Base-by-base conservation (phyloP, 1,140 invertebrate genomes). In the Drosophila ananassae region DNA sequence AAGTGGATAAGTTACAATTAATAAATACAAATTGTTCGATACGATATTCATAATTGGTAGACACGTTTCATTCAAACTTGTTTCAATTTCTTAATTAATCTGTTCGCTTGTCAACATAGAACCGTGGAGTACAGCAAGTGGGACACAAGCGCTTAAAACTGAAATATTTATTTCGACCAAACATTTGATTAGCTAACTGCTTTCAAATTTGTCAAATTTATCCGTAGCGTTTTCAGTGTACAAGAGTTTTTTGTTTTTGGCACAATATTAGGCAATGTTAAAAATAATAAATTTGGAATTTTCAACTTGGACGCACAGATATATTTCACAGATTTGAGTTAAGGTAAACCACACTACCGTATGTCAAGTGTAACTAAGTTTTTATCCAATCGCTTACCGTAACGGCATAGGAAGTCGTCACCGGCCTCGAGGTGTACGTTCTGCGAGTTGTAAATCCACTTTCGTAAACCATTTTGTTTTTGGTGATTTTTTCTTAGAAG, bases 391-490 rank as follows among this genome's bases (percentile, higher is more conserved):
- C 57, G 94, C 95, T 96, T 94, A 96, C 96, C 95, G 96, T 95
- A 73, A 96, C 93, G 91, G 94, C 94, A 92, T 96, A 96, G 89
- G 96, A 96, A 85, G 94, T 95, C 80, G 94, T 93, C 77, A 93
- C 93, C 63, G 95, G 95, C 91, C 95, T 93, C 87, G 95, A 93
- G 57, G 92, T 90, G 92, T 96, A 96, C 54, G 96, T 96, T 93
- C 96, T 95, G 93, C 96, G 95, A 92, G 95, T 96, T 82, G 96
- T 97, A 93, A 97, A 97, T 93, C 97, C 96, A 93, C 95, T 96
- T 93, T 96, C 95, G 95, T 97, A 97, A 93, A 97, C 96, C 96
- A 97, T 97, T 92, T 94, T 91, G 67, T 75, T 73, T 63, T 52
- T 56, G 50, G 47, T 32, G 44, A 53, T 63, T 53, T 51, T 62